phyloP scores from a whole-genome alignment of 30 jellyfish, hydroid and myxozoan genomes.

The Rhopilema esculentum region DNA sequence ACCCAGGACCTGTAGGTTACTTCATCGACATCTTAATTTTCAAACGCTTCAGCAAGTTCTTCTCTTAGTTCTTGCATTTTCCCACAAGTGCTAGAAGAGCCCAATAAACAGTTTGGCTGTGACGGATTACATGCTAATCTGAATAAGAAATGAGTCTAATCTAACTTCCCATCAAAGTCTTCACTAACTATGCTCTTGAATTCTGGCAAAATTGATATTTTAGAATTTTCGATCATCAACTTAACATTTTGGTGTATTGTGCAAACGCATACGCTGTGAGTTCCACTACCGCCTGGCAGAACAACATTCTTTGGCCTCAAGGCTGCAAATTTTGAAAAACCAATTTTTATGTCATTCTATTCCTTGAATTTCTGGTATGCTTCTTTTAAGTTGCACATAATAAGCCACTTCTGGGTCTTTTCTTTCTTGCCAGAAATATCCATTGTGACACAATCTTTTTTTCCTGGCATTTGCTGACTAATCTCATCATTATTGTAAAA shows the following conservation, averaged over 20 bases:
- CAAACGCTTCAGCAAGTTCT: constrained; percentile 9
- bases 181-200: neutral
- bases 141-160: constrained; percentile 7
- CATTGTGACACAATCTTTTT: constrained; percentile 21
- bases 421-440: constrained; percentile 15
- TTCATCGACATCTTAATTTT: constrained; percentile 11
- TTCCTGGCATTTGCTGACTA: constrained; percentile 39
- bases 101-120: constrained; percentile 7
- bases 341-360: neutral
- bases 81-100: constrained; percentile 12
- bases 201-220: constrained; percentile 10
- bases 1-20: constrained; percentile 33
- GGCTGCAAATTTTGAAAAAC: neutral
- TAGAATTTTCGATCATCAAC: constrained; percentile 17
- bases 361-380: constrained; percentile 1
- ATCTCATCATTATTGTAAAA: constrained; percentile 47
- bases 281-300: neutral
- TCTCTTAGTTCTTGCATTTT: neutral
- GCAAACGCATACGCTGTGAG: neutral
- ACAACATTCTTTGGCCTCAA: neutral
- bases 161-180: neutral
- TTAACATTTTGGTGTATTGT: constrained; percentile 28
- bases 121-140: constrained; percentile 23
- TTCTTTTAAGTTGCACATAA: neutral
- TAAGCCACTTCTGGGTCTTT: neutral